A percentile compares a stretch with the other conserved stretches of the same genome.
These are phyloP conservation scores for Sinopyrophorus schimmeli DNA, from an alignment of 2,888 invertebrate species.

Conservation along the genomic window DNA sequence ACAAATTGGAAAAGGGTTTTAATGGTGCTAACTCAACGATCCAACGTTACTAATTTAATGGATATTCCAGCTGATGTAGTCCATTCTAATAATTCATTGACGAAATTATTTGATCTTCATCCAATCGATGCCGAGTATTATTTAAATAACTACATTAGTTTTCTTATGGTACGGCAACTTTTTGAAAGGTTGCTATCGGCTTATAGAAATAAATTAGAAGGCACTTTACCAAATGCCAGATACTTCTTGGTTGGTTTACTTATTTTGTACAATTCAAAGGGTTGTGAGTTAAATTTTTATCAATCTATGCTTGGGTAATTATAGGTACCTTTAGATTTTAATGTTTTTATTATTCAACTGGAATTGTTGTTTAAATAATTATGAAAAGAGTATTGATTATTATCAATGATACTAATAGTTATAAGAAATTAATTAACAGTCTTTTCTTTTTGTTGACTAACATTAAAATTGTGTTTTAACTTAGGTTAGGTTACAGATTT, in stretches of 20 bases:
- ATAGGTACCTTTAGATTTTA: too few relatives aligned
- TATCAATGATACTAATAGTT: too few relatives aligned
- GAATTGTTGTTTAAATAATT: too few relatives aligned
- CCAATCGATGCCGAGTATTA: constrained; percentile 65
- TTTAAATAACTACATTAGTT: constrained; percentile 77
- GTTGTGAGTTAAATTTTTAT: too few relatives aligned
- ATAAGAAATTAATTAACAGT: too few relatives aligned
- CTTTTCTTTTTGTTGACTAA: too few relatives aligned
- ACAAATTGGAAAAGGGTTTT: constrained; percentile 93
- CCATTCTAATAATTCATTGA: constrained; percentile 65
- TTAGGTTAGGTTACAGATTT: too few relatives aligned
- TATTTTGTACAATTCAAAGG: too few relatives aligned
- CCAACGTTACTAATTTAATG: constrained; percentile 73
- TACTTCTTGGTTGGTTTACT: constrained; percentile 74
- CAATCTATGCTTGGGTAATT: too few relatives aligned
- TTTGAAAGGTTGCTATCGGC: constrained; percentile 89
- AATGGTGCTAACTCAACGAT: constrained; percentile 76
- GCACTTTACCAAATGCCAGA: constrained; percentile 68
- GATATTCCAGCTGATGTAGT: constrained; percentile 77
- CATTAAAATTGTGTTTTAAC: too few relatives aligned
- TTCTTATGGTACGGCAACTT: constrained; percentile 87
- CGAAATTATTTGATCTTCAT: constrained; percentile 61
- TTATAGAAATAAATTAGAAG: constrained; percentile 86
- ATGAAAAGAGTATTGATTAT: too few relatives aligned
- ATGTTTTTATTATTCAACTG: too few relatives aligned